Conservation (phyloP, 2,888 invertebrate species). For the Ichneumoninae sp. region DNA sequence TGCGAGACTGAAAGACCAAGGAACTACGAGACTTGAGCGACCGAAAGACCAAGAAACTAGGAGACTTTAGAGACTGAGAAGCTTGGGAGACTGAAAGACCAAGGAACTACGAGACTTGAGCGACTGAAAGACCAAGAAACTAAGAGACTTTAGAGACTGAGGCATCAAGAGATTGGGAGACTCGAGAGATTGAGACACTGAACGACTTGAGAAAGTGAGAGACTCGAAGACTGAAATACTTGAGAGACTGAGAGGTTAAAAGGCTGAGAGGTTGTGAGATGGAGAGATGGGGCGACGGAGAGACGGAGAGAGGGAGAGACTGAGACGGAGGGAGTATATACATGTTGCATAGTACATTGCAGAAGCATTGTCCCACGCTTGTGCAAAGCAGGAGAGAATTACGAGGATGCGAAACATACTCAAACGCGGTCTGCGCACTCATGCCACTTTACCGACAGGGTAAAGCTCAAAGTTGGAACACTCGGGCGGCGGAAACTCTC, state of each 20-base stretch:
- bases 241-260: too few species aligned
- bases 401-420: conserved; percentile 38
- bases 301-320: conserved; percentile 66
- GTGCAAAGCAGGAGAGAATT: conserved; percentile 50
- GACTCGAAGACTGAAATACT: too few species aligned
- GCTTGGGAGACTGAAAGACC: neutral
- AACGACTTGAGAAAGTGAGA: neutral
- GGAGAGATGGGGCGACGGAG: neutral
- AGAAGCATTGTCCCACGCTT: conserved; percentile 34
- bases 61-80: too few species aligned
- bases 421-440: conserved; percentile 31
- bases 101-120: neutral
- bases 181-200: neutral
- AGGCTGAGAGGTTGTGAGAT: neutral
- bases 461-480: conserved; percentile 41
- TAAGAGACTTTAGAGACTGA: too few species aligned
- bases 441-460: conserved; percentile 23
- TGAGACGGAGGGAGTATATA: conserved; percentile 78
- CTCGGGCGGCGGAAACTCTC: conserved; percentile 49
- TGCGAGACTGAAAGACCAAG: too few species aligned
- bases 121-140: neutral
- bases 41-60: too few species aligned
- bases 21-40: too few species aligned
- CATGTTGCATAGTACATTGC: conserved; percentile 63
- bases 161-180: too few species aligned